Percentiles rank a stretch among this genome's conserved stretches.
Evolutionary conservation across 2,113 vertebrate genomes (phyloP).

Genomic region (Cyphomyrus discorhynchus): DNA sequence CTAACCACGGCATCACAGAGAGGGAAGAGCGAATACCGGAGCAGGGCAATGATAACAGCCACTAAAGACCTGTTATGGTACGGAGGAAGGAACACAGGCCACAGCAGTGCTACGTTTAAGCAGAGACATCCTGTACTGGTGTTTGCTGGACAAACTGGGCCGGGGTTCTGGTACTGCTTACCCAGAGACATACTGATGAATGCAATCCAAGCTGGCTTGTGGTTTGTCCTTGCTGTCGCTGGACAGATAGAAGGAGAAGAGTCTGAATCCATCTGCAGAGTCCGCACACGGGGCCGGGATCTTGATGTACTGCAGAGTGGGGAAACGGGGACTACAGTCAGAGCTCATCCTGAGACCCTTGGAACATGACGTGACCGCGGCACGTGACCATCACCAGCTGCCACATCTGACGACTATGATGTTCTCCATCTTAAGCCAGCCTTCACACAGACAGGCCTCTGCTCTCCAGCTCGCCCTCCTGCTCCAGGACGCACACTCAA

Average conservation of each 20-base stretch:
- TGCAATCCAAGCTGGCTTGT: constrained; percentile 71
- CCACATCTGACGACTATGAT: background rate
- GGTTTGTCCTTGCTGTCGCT: constrained; percentile 50
- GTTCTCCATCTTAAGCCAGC: background rate
- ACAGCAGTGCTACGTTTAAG: background rate
- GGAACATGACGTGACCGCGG: background rate
- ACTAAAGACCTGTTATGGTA: background rate
- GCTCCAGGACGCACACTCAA: background rate
- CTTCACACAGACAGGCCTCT: background rate
- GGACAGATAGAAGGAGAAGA: constrained; percentile 71
- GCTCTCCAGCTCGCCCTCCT: background rate
- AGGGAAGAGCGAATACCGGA: background rate
- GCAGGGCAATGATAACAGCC: background rate
- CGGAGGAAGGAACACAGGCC: background rate
- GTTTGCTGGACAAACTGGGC: background rate
- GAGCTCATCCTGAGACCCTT: background rate
- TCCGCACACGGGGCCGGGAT: constrained; percentile 58
- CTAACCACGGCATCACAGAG: background rate
- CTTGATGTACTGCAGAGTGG: constrained; percentile 62
- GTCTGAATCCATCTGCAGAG: constrained; percentile 53
- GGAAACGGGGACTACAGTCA: background rate
- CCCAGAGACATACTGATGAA: constrained; percentile 63
- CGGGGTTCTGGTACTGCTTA: constrained; percentile 40
- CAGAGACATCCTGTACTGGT: background rate
- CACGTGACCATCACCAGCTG: background rate